Conservation (phyloP, 2,888 invertebrate genomes). For the Stegana nigrithorax region DNA sequence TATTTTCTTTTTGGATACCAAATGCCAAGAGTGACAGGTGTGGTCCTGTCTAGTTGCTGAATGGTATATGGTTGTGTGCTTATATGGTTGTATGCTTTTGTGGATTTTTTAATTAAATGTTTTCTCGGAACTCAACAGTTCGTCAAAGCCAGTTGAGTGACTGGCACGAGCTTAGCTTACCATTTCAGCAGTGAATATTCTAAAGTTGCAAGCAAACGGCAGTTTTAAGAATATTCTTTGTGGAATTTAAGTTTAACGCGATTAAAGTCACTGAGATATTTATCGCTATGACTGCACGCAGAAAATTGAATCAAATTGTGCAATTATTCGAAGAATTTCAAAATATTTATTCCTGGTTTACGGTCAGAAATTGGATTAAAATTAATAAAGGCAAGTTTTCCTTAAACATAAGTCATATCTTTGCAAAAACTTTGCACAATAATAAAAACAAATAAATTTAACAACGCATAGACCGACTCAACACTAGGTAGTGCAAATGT, state of each 20-base stretch:
- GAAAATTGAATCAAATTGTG: neutral
- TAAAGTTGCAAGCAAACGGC: neutral
- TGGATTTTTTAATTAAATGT: slow-evolving; percentile 17
- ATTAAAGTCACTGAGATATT: too few species aligned
- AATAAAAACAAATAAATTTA: too few species aligned
- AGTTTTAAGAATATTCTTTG: too few species aligned
- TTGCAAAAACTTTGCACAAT: too few species aligned
- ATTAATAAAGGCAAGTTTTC: too few species aligned
- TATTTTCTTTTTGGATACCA: slow-evolving; percentile 8
- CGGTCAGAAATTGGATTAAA: too few species aligned
- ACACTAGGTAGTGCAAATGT: too few species aligned
- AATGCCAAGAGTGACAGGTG: slow-evolving; percentile 44
- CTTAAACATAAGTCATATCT: too few species aligned
- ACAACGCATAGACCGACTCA: too few species aligned
- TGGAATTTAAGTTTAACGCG: too few species aligned
- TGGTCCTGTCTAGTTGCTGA: slow-evolving; percentile 21
- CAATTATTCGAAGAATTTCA: neutral
- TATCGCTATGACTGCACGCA: too few species aligned
- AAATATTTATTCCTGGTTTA: neutral
- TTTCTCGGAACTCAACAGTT: slow-evolving; percentile 44
- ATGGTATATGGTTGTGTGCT: neutral
- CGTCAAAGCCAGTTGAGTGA: slow-evolving; percentile 8
- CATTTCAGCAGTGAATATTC: too few species aligned
- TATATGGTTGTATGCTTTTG: neutral
- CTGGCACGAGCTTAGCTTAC: neutral